Evolutionary conservation across 92 coral and sea anemone species (phyloP).

Genomic region (Micromussa lordhowensis): DNA sequence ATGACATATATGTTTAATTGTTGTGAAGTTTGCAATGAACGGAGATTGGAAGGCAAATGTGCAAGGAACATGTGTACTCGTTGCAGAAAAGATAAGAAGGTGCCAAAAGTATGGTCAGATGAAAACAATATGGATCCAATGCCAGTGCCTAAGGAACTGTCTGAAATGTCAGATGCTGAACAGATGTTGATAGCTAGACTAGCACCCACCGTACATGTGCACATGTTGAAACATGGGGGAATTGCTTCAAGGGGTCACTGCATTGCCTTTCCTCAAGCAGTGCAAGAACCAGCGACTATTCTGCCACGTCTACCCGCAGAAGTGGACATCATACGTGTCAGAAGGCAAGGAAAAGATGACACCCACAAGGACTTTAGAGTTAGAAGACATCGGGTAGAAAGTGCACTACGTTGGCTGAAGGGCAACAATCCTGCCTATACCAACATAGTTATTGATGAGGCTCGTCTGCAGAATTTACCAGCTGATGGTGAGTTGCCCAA

Average conservation of each 20-base stretch:
- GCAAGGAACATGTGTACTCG: conserved; percentile 29
- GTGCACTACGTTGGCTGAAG: conserved; percentile 51
- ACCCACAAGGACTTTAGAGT: conserved; percentile 57
- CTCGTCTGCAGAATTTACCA: conserved; percentile 16
- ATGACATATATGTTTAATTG: conserved; percentile 27
- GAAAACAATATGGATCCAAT: conserved; percentile 49
- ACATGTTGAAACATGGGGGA: background rate
- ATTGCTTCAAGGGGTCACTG: conserved; percentile 65
- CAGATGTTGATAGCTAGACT: conserved; percentile 61
- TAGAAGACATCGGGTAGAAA: conserved; percentile 46
- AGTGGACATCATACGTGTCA: conserved; percentile 44
- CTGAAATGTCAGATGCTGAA: conserved; percentile 18
- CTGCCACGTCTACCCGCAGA: conserved; percentile 49
- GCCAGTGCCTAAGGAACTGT: conserved; percentile 43
- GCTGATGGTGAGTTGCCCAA: conserved; percentile 34
- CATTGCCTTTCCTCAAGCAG: conserved; percentile 69
- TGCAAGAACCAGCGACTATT: conserved; percentile 51
- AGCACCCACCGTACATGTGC: conserved; percentile 37
- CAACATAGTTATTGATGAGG: conserved; percentile 38
- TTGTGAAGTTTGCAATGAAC: conserved; percentile 65
- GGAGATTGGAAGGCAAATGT: conserved; percentile 12
- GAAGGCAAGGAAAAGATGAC: conserved; percentile 63
- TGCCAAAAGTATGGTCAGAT: conserved; percentile 26
- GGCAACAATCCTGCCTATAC: conserved; percentile 33
- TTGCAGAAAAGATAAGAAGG: conserved; percentile 54